phyloP scores from a whole-genome alignment of 1,140 invertebrate species.

The Asbolus verrucosus region DNA sequence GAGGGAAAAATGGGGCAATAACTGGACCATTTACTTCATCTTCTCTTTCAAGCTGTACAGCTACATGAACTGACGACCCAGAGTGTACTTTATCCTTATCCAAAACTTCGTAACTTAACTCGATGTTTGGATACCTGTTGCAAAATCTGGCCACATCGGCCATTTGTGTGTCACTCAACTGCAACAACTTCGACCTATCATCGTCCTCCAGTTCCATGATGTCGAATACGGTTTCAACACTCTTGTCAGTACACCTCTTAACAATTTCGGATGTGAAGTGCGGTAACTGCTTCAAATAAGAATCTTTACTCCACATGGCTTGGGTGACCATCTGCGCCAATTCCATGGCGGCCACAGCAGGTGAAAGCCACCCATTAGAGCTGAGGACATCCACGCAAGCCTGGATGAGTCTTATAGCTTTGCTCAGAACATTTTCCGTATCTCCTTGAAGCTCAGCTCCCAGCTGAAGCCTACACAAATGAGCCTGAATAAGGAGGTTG shows the following conservation, averaged over 20 bases:
- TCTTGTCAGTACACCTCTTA: constrained; percentile 91
- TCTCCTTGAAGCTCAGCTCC: constrained; percentile 97
- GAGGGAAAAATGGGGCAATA: constrained; percentile 97
- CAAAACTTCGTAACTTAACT: constrained; percentile 92
- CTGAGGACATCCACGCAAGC: constrained; percentile 99
- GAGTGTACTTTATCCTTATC: constrained; percentile 85
- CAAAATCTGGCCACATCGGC: constrained; percentile 98
- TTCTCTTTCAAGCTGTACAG: constrained; percentile 95
- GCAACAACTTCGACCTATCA: constrained; percentile 87
- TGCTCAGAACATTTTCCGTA: constrained; percentile 90
- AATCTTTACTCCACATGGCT: constrained; percentile 99
- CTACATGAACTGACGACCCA: constrained; percentile 86
- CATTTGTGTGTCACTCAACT: constrained; percentile 89
- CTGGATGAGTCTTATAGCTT: constrained; percentile 92
- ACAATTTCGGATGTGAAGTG: constrained; percentile 94
- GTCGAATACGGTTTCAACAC: constrained; percentile 97
- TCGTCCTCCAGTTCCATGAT: constrained; percentile 99
- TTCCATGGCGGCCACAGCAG: constrained; percentile 99
- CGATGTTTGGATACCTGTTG: constrained; percentile 99
- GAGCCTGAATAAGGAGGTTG: constrained; percentile 95
- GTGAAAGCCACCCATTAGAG: constrained; percentile 97
- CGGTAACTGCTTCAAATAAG: constrained; percentile 96
- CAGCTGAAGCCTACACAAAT: constrained; percentile 93
- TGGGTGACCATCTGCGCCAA: constrained; percentile 99
- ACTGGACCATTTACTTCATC: constrained; percentile 97